Evolutionary conservation across 1,140 invertebrate genomes (phyloP).

Genomic region (Brachionus calyciflorus): DNA sequence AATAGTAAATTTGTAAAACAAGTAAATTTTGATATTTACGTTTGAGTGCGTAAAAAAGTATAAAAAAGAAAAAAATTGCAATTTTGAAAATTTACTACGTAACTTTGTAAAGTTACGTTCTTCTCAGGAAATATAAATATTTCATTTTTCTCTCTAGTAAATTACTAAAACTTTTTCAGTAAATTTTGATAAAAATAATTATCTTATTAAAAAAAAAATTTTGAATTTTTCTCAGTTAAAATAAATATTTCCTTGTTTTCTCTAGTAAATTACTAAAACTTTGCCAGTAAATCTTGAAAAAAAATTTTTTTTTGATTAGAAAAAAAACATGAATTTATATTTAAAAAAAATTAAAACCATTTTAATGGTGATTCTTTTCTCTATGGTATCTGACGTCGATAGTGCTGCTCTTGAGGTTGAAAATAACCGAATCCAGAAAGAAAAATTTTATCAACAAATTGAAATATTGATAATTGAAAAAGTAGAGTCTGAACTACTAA

Average conservation of each 20-base stretch:
- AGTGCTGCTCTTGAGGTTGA: neutral
- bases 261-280: too few relatives aligned
- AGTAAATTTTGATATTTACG: too few relatives aligned
- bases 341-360: slow-evolving; percentile 12
- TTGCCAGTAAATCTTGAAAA: neutral
- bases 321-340: slow-evolving; percentile 9
- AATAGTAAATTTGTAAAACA: too few relatives aligned
- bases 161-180: too few relatives aligned
- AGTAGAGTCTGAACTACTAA: neutral
- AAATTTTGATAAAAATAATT: too few relatives aligned
- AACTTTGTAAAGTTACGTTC: slow-evolving; percentile 16
- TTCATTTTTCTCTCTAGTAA: too few relatives aligned
- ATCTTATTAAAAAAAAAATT: too few relatives aligned
- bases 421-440: slow-evolving; percentile 3
- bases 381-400: slow-evolving; percentile 22
- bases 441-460: neutral
- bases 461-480: neutral
- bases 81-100: slow-evolving; percentile 8
- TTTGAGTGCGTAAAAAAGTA: too few relatives aligned
- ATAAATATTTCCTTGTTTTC: too few relatives aligned
- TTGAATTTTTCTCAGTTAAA: too few relatives aligned
- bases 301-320: too few relatives aligned
- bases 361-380: neutral
- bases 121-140: neutral
- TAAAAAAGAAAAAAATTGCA: neutral